Base-by-base conservation (phyloP, 1,140 invertebrate species). In the Trichoplusia ni region DNA sequence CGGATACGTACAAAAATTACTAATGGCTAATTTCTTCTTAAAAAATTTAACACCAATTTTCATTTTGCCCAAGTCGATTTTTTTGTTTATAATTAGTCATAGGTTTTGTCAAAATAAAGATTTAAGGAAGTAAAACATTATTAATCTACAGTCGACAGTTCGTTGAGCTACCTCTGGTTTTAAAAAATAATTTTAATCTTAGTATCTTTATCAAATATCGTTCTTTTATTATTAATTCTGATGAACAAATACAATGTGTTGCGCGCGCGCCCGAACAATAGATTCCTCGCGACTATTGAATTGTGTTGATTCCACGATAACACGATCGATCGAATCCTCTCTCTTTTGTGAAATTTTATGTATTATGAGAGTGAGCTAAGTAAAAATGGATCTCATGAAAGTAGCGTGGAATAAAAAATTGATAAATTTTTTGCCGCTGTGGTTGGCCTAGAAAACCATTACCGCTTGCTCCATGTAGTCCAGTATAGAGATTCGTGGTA, bases 321-420 rank as follows among this genome's bases (percentile, higher is more conserved):
- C 42, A 67, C 35, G 18, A 54, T 25, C 33, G 58, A 38, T 33
- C 42, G 56, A 75, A 69, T 69, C 73, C 77, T 66, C 67, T 82
- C 80, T 77, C 75, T 76, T 78, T 77, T 71, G 42, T 71, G 61
- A 76, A 69, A 75, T 69, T 69, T 51, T 65, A 25, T 67, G 33
- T 60, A 40, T 47, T 31, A 31, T 29, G n/a, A 40, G 46, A 51
- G 59, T 56, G 4, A 31, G 19, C 1, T 29, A n/a, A 13, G 18
- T 2, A n/a, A 11, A 8, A 44, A 40, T 35, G 18, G 44, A 6
- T 23, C 27, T 13, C 1, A 49, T 38, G 37, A 18, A 42, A 21
- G 4, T 29, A 13, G 2, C 4, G n/a, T 11, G 6, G 2, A 35
- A 18, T n/a, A 8, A 33, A 35, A 25, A 11, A 21, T 4, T 23